phyloP scores from a whole-genome alignment of 2,797 vertebrate species.

The Notamacropus eugenii region DNA sequence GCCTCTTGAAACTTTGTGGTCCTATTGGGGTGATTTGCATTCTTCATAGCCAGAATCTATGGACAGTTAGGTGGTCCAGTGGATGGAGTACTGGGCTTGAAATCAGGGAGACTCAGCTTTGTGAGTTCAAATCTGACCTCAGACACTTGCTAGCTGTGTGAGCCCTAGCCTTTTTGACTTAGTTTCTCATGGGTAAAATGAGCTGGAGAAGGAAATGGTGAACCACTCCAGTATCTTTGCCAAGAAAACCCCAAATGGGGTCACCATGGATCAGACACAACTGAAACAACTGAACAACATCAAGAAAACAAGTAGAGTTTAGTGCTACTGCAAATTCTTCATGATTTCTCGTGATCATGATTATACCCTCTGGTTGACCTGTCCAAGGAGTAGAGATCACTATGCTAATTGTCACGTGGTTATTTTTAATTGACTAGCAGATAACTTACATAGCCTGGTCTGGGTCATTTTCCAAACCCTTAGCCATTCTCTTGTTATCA shows the following conservation, averaged over 20 bases:
- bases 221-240: not conserved
- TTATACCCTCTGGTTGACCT: not conserved
- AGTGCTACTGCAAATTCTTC: slow-evolving; percentile 27
- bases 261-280: not conserved
- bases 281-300: not conserved
- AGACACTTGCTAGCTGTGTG: not conserved
- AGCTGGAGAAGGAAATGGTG: not conserved
- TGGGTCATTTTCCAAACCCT: slow-evolving; percentile 18
- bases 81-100: not conserved
- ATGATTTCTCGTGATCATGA: not conserved
- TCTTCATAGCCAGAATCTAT: not conserved
- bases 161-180: not conserved
- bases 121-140: not conserved
- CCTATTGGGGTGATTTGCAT: slow-evolving; percentile 13
- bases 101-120: not conserved
- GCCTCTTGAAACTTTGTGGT: not conserved
- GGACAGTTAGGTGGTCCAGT: not conserved
- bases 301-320: not conserved
- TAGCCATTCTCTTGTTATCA: not conserved
- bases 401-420: slow-evolving; percentile 47
- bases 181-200: not conserved
- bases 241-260: not conserved
- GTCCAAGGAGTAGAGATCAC: slow-evolving; percentile 55
- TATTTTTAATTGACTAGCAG: slow-evolving; percentile 48
- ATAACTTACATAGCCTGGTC: slow-evolving; percentile 36